Conservation (phyloP, 2,113 vertebrate species). For the Myrmophylax atrothorax region DNA sequence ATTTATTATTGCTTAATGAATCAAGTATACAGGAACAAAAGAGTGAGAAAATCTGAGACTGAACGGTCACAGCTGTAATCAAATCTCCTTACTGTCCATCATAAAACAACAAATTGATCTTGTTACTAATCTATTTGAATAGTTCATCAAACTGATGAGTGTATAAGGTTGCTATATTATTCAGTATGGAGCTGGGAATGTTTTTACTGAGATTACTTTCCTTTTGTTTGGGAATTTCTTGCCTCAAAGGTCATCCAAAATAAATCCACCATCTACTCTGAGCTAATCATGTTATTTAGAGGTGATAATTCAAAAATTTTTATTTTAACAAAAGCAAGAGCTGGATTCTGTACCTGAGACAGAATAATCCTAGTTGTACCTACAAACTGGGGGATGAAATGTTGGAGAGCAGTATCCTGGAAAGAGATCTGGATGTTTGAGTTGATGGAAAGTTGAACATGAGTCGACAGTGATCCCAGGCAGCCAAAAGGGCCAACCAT, state of each 20-base stretch:
- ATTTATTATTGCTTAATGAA: background rate
- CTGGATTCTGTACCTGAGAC: background rate
- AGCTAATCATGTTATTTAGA: background rate
- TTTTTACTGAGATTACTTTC: background rate
- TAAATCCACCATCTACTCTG: background rate
- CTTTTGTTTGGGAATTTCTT: background rate
- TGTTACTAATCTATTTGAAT: background rate
- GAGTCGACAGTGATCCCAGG: background rate
- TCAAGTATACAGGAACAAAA: background rate
- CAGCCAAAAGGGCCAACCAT: background rate
- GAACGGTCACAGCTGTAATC: background rate
- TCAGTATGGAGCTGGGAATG: background rate
- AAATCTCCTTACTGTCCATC: background rate
- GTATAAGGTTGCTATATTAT: background rate
- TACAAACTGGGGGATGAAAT: background rate
- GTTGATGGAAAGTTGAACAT: background rate
- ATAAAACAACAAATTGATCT: background rate
- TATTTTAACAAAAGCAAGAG: background rate
- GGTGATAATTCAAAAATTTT: background rate
- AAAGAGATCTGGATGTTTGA: background rate
- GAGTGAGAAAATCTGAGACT: background rate
- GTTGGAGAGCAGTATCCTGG: rapidly evolving
- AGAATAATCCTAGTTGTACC: background rate
- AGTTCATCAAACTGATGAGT: background rate
- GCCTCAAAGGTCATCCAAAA: background rate